Evolutionary conservation across 2,888 invertebrate species (phyloP).

Genomic region (Himalopsyche anomala): DNA sequence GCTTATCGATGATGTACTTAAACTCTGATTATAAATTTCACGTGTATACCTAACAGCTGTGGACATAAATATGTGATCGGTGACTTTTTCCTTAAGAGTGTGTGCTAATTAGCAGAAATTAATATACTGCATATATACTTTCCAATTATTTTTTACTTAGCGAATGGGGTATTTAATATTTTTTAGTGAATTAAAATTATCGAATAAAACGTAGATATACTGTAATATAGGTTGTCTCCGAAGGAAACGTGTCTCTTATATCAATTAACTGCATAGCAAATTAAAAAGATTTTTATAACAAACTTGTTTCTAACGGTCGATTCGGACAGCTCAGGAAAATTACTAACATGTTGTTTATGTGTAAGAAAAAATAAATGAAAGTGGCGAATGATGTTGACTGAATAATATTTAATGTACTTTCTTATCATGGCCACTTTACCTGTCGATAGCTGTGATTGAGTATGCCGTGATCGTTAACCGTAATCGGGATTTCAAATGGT

Average conservation of each 20-base stretch:
- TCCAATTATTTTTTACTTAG: constrained; percentile 37
- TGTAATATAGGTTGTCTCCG: constrained; percentile 28
- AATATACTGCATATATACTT: constrained; percentile 2
- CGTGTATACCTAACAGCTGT: constrained; percentile 24
- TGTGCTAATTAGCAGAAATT: constrained; percentile 22
- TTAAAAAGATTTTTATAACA: constrained; percentile 36
- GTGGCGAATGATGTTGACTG: constrained; percentile 42
- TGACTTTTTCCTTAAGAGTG: constrained; percentile 24
- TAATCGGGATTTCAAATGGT: constrained; percentile 8
- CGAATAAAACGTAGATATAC: constrained; percentile 28
- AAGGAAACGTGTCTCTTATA: constrained; percentile 37
- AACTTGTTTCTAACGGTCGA: neutral
- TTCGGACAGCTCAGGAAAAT: constrained; percentile 31
- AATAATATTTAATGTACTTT: constrained; percentile 42
- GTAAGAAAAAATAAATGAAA: constrained; percentile 7
- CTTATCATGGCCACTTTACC: constrained; percentile 41
- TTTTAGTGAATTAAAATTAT: constrained; percentile 34
- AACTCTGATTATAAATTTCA: constrained; percentile 27
- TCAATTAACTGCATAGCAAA: constrained; percentile 38
- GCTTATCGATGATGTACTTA: neutral
- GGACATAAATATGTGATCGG: constrained; percentile 38
- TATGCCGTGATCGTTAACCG: constrained; percentile 8
- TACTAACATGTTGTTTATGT: constrained; percentile 19
- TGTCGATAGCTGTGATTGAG: constrained; percentile 37
- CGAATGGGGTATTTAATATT: constrained; percentile 39